These are phyloP conservation scores for Cyphomyrmex costatus DNA, from an alignment of 1,140 invertebrate genomes.

Conservation along the genomic window DNA sequence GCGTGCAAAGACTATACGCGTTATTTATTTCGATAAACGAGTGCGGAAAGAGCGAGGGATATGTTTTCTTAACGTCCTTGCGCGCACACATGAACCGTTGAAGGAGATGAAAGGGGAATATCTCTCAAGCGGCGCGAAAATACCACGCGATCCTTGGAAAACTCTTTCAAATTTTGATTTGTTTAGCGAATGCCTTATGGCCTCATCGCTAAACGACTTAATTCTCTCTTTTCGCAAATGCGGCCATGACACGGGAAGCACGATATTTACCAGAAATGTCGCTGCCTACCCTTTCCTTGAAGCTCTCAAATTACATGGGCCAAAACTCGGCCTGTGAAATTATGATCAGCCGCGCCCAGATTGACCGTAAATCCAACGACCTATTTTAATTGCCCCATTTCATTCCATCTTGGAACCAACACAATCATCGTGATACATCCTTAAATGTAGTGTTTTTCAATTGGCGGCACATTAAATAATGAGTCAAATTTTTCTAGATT, in stretches of 20 bases:
- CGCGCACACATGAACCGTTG: not conserved
- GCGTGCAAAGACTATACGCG: not conserved
- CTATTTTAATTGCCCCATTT: conserved; percentile 20
- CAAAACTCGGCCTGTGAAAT: conserved; percentile 9
- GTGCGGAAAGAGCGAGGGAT: not conserved
- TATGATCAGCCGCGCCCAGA: conserved; percentile 43
- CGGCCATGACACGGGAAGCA: conserved; percentile 48
- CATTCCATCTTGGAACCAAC: not conserved
- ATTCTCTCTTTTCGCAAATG: not conserved
- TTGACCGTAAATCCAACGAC: conserved; percentile 25
- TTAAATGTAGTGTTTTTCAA: not conserved
- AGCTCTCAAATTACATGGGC: conserved; percentile 64
- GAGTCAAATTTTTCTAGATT: too few relatives aligned
- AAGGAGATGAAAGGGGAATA: conserved; percentile 40
- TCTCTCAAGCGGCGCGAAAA: conserved; percentile 19
- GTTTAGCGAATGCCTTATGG: conserved; percentile 62
- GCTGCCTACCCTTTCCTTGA: conserved; percentile 73
- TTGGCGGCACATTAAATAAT: not conserved
- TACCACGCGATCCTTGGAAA: conserved; percentile 63
- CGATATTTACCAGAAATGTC: conserved; percentile 80
- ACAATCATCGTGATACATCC: not conserved
- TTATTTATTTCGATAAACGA: conserved; percentile 50
- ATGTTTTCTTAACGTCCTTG: not conserved
- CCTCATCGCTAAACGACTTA: conserved; percentile 63
- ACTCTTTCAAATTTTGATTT: conserved; percentile 59